A percentile compares a stretch with the other conserved stretches of the same genome.
Evolutionary conservation across 2,888 invertebrate species (phyloP).

Genomic region (Troides aeacus): DNA sequence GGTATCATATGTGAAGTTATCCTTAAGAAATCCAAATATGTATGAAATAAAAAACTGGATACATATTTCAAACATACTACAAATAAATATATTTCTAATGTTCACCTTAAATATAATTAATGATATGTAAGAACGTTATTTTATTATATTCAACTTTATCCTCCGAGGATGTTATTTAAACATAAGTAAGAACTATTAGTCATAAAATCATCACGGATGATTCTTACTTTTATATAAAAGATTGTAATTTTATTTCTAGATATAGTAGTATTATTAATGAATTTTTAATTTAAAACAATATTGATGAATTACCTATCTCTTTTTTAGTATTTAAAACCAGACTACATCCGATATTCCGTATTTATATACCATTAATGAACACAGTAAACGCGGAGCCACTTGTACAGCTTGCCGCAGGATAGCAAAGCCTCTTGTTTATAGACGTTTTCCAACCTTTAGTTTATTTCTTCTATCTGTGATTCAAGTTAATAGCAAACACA

Average conservation of each 20-base stretch:
- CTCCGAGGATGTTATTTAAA: too few species aligned
- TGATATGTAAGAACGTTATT: too few species aligned
- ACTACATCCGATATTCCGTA: not conserved
- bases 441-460: constrained; percentile 35
- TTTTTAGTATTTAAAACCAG: not conserved
- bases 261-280: not conserved
- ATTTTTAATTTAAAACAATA: not conserved
- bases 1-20: too few species aligned
- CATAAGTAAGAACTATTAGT: too few species aligned
- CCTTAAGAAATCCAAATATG: too few species aligned
- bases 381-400: constrained; percentile 10
- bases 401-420: constrained; percentile 27
- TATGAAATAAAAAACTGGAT: too few species aligned
- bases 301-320: not conserved
- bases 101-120: too few species aligned
- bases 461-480: constrained; percentile 34
- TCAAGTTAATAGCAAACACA: not conserved
- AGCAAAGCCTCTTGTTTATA: constrained; percentile 33
- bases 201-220: not conserved
- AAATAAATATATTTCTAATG: too few species aligned
- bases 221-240: not conserved
- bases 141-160: too few species aligned
- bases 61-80: too few species aligned
- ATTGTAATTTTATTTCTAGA: not conserved
- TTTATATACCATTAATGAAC: constrained; percentile 3